Conservation (phyloP, 92 coral and sea anemone species). For the Umimayanthus chanpuru region DNA sequence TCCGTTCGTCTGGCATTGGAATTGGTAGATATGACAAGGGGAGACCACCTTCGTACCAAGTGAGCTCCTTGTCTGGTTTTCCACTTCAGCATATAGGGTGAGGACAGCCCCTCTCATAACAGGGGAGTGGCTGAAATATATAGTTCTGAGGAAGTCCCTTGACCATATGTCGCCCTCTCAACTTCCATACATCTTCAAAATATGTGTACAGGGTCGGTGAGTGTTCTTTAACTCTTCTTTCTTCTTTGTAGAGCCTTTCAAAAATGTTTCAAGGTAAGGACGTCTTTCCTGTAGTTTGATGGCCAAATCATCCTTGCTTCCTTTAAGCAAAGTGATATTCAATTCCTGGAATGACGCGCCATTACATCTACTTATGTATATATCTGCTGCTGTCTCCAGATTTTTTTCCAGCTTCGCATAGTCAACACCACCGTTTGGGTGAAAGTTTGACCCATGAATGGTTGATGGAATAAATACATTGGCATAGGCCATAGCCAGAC, state of each 20-base stretch:
- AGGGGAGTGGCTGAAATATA: conserved; percentile 55
- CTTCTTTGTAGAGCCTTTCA: conserved; percentile 52
- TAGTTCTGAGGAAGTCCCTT: conserved; percentile 60
- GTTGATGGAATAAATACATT: no score
- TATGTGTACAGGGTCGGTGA: conserved; percentile 49
- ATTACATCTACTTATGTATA: no score
- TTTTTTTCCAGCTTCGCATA: no score
- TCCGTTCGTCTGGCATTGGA: conserved; percentile 54
- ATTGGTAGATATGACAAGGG: conserved; percentile 62
- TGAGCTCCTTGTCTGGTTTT: conserved; percentile 50
- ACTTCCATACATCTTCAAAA: conserved; percentile 52
- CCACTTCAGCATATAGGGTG: conserved; percentile 58
- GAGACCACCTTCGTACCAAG: conserved; percentile 64
- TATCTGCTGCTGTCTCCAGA: no score
- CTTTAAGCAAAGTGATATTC: conserved; percentile 49
- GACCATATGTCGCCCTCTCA: conserved; percentile 61
- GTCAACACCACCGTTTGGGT: no score
- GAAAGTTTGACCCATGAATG: no score
- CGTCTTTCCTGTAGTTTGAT: conserved; percentile 60
- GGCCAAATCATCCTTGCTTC: conserved; percentile 56
- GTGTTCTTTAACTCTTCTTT: conserved; percentile 50
- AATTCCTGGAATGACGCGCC: no score
- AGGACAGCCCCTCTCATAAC: conserved; percentile 8
- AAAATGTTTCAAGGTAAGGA: conserved; percentile 51
- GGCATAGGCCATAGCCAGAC: no score